A percentile compares a stretch with the other conserved stretches of the same genome.
phyloP scores from a whole-genome alignment of 2,888 invertebrate species.

The Syrphus vitripennis region DNA sequence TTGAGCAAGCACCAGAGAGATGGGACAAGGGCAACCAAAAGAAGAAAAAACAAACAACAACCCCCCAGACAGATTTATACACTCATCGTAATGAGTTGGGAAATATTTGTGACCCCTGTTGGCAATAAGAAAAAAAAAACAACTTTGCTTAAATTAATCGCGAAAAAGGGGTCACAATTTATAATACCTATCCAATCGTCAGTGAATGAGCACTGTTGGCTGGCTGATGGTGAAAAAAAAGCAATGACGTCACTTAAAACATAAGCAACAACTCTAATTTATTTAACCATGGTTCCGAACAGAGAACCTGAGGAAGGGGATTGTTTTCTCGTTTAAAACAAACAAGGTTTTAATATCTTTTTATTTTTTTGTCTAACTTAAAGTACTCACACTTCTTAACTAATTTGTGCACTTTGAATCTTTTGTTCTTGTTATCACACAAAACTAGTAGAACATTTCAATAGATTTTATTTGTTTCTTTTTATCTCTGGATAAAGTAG shows the following conservation, averaged over 20 bases:
- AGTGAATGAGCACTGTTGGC: background rate
- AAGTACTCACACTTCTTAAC: conserved; percentile 39
- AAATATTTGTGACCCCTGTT: conserved; percentile 14
- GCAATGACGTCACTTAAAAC: conserved; percentile 63
- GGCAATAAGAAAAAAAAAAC: conserved; percentile 14
- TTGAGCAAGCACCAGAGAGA: background rate
- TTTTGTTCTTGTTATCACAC: conserved; percentile 47
- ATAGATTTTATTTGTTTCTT: conserved; percentile 11
- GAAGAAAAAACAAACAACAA: background rate
- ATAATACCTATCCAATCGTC: conserved; percentile 10
- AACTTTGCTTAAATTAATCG: conserved; percentile 50
- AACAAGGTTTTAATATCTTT: conserved; percentile 6
- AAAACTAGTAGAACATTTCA: conserved; percentile 51
- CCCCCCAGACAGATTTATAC: background rate
- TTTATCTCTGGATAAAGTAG: conserved; percentile 36
- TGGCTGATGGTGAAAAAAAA: conserved; percentile 5
- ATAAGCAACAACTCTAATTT: conserved; percentile 44
- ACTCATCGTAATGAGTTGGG: background rate
- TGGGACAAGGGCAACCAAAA: conserved; percentile 9
- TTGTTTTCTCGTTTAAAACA: conserved; percentile 51
- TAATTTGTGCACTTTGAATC: conserved; percentile 57
- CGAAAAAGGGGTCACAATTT: conserved; percentile 42
- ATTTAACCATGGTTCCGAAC: background rate
- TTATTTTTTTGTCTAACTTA: background rate
- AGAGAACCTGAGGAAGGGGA: background rate